A percentile compares a stretch with the other conserved stretches of the same genome.
These are phyloP conservation scores for Ovibos moschatus DNA, from an alignment of 2,113 vertebrate genomes.

Conservation along the genomic window DNA sequence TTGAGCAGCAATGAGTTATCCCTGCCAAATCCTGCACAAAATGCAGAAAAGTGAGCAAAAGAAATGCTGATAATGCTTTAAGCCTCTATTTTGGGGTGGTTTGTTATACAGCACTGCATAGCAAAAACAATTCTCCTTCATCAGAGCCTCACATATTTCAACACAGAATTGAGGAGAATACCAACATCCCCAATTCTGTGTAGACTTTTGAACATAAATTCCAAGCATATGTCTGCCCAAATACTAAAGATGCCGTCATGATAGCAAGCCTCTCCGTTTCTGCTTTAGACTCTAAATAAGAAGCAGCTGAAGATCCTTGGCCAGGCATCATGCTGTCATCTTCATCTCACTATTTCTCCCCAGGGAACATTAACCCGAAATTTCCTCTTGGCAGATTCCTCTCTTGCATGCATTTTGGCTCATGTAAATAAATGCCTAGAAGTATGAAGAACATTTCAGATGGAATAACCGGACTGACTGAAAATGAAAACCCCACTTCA, in stretches of 20 bases:
- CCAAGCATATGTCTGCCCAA: background rate
- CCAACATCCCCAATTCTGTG: background rate
- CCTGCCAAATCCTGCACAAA: background rate
- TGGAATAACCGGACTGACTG: background rate
- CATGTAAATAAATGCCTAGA: background rate
- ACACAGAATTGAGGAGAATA: background rate
- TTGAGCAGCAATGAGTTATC: background rate
- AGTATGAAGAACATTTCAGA: background rate
- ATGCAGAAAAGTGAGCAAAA: background rate
- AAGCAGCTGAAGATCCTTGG: background rate
- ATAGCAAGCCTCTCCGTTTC: background rate
- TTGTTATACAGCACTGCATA: background rate
- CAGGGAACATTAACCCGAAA: background rate
- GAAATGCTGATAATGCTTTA: background rate
- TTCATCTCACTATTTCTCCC: background rate
- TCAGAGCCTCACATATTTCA: background rate
- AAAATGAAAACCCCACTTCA: background rate
- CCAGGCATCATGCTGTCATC: background rate
- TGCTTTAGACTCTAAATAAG: background rate
- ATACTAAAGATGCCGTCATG: background rate
- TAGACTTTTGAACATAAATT: background rate
- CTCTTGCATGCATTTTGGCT: background rate
- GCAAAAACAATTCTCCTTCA: background rate
- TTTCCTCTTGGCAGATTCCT: background rate
- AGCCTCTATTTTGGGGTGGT: background rate